phyloP scores from a whole-genome alignment of 2,888 invertebrate species.

The Phortica magna region DNA sequence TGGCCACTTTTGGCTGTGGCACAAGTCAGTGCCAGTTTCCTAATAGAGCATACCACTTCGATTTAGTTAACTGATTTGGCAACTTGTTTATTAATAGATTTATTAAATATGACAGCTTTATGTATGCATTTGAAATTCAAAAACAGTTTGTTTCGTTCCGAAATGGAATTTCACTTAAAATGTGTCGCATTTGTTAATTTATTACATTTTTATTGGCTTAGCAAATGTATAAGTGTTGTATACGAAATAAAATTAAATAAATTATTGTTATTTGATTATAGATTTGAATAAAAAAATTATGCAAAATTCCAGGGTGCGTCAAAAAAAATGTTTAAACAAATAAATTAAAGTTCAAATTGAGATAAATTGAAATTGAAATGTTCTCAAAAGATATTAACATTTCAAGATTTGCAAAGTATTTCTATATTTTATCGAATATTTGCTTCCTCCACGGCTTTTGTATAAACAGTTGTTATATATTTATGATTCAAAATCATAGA shows the following conservation, averaged over 20 bases:
- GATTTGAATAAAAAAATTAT: constrained; percentile 1
- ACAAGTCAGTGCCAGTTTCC: neutral
- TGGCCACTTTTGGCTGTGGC: neutral
- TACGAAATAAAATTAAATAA: constrained; percentile 1
- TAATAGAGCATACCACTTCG: neutral
- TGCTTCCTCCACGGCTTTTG: too few species aligned
- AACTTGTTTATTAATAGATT: constrained; percentile 31
- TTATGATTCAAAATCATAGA: too few species aligned
- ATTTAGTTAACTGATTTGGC: constrained; percentile 7
- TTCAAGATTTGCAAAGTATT: too few species aligned
- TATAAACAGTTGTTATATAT: too few species aligned
- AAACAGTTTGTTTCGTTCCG: neutral
- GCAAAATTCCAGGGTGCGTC: neutral
- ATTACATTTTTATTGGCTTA: neutral
- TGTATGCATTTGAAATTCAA: constrained; percentile 14
- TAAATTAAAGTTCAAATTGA: neutral
- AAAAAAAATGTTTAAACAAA: neutral
- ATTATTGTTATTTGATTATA: constrained; percentile 4
- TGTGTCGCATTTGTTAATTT: constrained; percentile 9
- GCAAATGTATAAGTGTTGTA: constrained; percentile 2
- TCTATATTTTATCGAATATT: too few species aligned
- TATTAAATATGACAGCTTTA: constrained; percentile 33
- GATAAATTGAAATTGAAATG: neutral
- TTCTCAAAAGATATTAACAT: too few species aligned
- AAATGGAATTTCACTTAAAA: constrained; percentile 12